Percentiles rank a stretch among this genome's conserved stretches.
Evolutionary conservation across 2,888 invertebrate species (phyloP).

Genomic region (Lasioglossum pauxillum): DNA sequence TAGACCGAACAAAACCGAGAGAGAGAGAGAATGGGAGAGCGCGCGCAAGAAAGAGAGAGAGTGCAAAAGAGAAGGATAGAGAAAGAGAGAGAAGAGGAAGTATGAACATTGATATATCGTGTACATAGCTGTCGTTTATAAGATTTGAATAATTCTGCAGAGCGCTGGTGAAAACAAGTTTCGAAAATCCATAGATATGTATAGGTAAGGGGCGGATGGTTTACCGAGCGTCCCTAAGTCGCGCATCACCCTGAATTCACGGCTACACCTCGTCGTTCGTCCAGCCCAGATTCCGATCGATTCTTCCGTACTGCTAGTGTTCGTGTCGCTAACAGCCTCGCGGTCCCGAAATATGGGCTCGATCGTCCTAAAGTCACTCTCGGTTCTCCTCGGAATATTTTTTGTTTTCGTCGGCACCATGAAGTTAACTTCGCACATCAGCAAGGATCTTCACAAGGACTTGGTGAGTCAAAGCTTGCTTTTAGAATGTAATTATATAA

Average conservation of each 20-base stretch:
- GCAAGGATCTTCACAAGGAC: constrained; percentile 98
- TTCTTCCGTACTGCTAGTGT: constrained; percentile 47
- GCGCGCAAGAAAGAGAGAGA: not conserved
- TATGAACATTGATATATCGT: constrained; percentile 74
- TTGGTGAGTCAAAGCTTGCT: constrained; percentile 88
- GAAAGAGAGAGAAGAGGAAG: constrained; percentile 61
- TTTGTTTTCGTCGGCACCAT: constrained; percentile 97
- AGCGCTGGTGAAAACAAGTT: constrained; percentile 23
- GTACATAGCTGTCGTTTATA: constrained; percentile 54
- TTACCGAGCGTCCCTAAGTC: constrained; percentile 30
- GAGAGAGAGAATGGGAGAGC: constrained; percentile 5
- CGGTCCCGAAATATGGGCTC: constrained; percentile 86
- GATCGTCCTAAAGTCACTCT: constrained; percentile 95
- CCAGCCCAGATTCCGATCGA: constrained; percentile 59
- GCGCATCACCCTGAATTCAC: constrained; percentile 36
- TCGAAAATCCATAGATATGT: constrained; percentile 39
- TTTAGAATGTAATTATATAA: constrained; percentile 49
- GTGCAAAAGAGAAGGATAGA: constrained; percentile 19
- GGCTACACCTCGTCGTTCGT: constrained; percentile 42
- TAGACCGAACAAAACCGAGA: constrained; percentile 37
- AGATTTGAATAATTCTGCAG: constrained; percentile 50
- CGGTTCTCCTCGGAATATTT: constrained; percentile 95
- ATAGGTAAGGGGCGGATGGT: constrained; percentile 31
- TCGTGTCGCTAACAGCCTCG: constrained; percentile 33
- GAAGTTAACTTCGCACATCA: constrained; percentile 95